These are phyloP conservation scores for Cryptomyrus ogoouensis DNA, from an alignment of 2,113 vertebrate species.

Conservation along the genomic window DNA sequence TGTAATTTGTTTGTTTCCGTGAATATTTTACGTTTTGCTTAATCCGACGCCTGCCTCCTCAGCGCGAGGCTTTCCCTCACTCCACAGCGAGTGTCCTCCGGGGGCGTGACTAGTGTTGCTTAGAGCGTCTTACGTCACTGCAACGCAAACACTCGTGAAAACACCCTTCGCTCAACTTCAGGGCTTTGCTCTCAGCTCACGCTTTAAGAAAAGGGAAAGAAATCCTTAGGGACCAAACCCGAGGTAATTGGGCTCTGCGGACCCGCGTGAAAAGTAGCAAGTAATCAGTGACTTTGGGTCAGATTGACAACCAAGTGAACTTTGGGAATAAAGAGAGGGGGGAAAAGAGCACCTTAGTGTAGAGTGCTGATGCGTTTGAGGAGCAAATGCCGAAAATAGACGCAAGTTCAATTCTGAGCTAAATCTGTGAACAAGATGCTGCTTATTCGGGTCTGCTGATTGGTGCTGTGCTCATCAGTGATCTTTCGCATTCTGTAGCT, in stretches of 20 bases:
- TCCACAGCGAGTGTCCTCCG: slow-evolving; percentile 6
- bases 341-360: not conserved
- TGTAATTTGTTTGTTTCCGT: not conserved
- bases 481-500: not conserved
- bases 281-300: not conserved
- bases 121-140: not conserved
- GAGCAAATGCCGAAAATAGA: not conserved
- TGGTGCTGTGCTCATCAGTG: not conserved
- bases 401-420: not conserved
- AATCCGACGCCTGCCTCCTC: slow-evolving; percentile 19
- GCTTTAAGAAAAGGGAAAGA: not conserved
- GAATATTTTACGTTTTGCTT: not conserved
- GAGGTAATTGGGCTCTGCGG: not conserved
- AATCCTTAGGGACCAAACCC: not conserved
- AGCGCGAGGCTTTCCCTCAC: slow-evolving; percentile 18
- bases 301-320: not conserved
- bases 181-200: not conserved
- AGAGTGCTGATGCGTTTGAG: not conserved
- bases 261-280: not conserved
- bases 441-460: not conserved
- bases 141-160: not conserved
- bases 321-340: not conserved
- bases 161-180: too few relatives aligned
- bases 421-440: not conserved
- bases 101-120: slow-evolving; percentile 16